Evolutionary conservation across 2,113 vertebrate species (phyloP).

Genomic region (Bujurquina vittata): DNA sequence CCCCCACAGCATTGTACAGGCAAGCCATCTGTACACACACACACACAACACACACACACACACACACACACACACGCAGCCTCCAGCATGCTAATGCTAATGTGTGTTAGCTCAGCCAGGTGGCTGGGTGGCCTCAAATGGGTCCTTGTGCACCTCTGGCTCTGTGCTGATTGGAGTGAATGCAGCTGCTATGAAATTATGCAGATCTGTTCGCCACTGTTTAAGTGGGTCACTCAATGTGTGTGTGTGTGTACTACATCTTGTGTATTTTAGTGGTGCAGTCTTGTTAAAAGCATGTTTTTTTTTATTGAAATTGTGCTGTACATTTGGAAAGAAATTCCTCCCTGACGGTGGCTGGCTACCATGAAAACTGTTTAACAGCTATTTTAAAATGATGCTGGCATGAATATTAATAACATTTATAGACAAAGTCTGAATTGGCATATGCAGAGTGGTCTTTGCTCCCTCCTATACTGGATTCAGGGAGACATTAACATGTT

Average conservation of each 20-base stretch:
- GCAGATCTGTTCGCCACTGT: slow-evolving; percentile 40
- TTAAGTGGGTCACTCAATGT: slow-evolving; percentile 55
- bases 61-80: slow-evolving; percentile 25
- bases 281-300: not conserved
- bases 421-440: not conserved
- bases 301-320: slow-evolving; percentile 9
- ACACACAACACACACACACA: slow-evolving; percentile 25
- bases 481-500: not conserved
- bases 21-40: slow-evolving; percentile 43
- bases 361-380: not conserved
- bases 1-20: slow-evolving; percentile 50
- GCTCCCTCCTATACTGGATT: not conserved
- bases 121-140: slow-evolving; percentile 44
- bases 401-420: slow-evolving; percentile 4
- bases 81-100: slow-evolving; percentile 29
- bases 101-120: slow-evolving; percentile 53
- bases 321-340: not conserved
- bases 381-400: slow-evolving; percentile 13
- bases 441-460: not conserved
- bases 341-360: not conserved
- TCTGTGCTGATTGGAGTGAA: slow-evolving; percentile 56
- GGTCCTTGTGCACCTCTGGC: slow-evolving; percentile 55
- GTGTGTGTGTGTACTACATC: slow-evolving; percentile 5
- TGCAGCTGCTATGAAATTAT: slow-evolving; percentile 60
- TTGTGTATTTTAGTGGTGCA: not conserved